Conservation (phyloP, 2,888 invertebrate genomes). For the Drosophila kuntzei region DNA sequence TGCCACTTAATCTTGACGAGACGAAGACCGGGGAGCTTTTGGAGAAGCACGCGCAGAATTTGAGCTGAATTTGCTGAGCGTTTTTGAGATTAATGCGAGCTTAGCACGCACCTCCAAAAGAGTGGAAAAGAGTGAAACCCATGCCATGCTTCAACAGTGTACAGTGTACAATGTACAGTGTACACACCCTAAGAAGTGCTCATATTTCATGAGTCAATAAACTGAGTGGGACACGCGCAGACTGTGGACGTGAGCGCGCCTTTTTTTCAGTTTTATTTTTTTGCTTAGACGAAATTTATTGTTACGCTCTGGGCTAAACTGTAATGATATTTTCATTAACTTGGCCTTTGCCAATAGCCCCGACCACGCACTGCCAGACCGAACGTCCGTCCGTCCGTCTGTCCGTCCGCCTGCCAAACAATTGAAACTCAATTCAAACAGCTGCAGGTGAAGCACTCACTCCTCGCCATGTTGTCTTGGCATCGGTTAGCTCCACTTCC, state of each 20-base stretch:
- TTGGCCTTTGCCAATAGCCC: constrained; percentile 73
- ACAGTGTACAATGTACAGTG: constrained; percentile 50
- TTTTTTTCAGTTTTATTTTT: background rate
- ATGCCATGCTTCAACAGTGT: constrained; percentile 29
- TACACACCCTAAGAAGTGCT: constrained; percentile 76
- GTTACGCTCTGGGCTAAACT: constrained; percentile 72
- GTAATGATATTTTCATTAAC: constrained; percentile 82
- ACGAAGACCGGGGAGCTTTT: constrained; percentile 26
- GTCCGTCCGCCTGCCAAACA: constrained; percentile 33
- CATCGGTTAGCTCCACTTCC: constrained; percentile 15
- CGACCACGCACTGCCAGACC: constrained; percentile 63
- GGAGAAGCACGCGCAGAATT: constrained; percentile 57
- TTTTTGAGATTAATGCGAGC: constrained; percentile 73
- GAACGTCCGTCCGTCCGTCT: background rate
- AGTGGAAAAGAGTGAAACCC: constrained; percentile 2
- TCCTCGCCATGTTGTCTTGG: constrained; percentile 1
- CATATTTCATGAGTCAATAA: constrained; percentile 81
- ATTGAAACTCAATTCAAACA: constrained; percentile 56
- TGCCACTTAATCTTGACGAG: constrained; percentile 70
- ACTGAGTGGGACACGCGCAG: constrained; percentile 61
- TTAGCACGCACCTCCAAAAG: constrained; percentile 70
- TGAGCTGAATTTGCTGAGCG: constrained; percentile 45
- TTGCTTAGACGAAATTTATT: constrained; percentile 54
- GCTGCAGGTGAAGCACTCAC: constrained; percentile 57
- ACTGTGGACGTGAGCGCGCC: constrained; percentile 35